Base-by-base conservation (phyloP, 2,113 vertebrate genomes). In the Prunella himalayana region DNA sequence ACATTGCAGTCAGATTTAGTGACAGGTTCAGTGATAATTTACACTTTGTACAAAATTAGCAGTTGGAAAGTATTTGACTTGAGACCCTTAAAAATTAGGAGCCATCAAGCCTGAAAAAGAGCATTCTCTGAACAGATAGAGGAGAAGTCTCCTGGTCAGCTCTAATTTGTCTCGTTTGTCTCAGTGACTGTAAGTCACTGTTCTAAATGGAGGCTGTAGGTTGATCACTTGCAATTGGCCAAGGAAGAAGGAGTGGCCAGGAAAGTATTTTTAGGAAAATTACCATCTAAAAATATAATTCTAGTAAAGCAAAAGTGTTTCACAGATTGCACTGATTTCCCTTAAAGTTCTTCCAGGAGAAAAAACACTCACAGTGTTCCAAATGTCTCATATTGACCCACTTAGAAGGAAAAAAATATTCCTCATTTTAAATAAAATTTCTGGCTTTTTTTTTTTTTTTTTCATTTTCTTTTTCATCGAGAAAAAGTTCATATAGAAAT, bases 391-490 rank as follows among this genome's bases (percentile, higher is more conserved):
- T 54, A 59, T 5, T 71, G 44, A 56, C 21, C 22, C 0, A 1
- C 7, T 70, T 13, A 44, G 3, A 44, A 35, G 3, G 50, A 42
- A 63, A 28, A 73, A 51, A 60, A 72, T 28, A 75, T 25, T 49
- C 91, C 44, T 66, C 5, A 23, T n/a, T 66, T 70, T 13, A 87
- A 73, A 82, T 47, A 53, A 39, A 81, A 47, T 5, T 57, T 76
- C 2, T 23, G 1, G 1, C 1, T 19, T 37, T 37, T 37, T 37
- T 37, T 37, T 37, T 37, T 54, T 33, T 25, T 1, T 15, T 20
- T 44, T 25, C 1, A 25, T 15, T 1, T 15, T 63, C 17, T 49
- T 59, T 77, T 69, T 49, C 4, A 4, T 49, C 17, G 63, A 41
- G 15, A 30, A 42, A 23, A 39, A 30, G 8, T 42, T 87, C 13